These are phyloP conservation scores for Nephrotoma appendiculata DNA, from an alignment of 2,888 invertebrate genomes.

Conservation along the genomic window DNA sequence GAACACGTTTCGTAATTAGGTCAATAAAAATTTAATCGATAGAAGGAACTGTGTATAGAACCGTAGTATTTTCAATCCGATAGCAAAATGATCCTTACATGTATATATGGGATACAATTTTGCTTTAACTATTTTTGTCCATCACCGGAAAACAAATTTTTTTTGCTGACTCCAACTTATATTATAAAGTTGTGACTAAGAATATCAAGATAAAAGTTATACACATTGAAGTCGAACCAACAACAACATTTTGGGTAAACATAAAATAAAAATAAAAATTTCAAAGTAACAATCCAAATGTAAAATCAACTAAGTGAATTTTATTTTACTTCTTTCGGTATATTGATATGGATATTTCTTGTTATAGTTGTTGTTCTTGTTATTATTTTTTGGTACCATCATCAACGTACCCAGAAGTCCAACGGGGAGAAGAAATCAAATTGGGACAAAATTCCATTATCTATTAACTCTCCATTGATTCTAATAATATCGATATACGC, in stretches of 20 bases:
- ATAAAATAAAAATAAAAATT: not conserved
- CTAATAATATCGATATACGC: not conserved
- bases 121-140: too few relatives aligned
- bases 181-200: not conserved
- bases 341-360: not conserved
- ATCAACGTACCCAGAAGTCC: not conserved
- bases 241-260: not conserved
- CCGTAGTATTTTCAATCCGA: too few relatives aligned
- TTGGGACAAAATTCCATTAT: not conserved
- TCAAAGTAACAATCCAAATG: not conserved
- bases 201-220: not conserved
- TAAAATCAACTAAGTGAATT: not conserved
- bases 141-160: too few relatives aligned
- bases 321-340: not conserved
- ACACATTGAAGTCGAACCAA: not conserved
- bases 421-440: not conserved
- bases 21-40: too few relatives aligned
- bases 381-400: not conserved
- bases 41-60: too few relatives aligned
- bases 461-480: not conserved
- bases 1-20: too few relatives aligned
- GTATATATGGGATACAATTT: too few relatives aligned
- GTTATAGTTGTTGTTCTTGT: too few relatives aligned
- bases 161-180: not conserved
- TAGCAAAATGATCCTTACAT: too few relatives aligned